Evolutionary conservation across 1,140 invertebrate species (phyloP), one percentile per base, ranked within the genome.

Genomic region (Camponotus floridanus): DNA sequence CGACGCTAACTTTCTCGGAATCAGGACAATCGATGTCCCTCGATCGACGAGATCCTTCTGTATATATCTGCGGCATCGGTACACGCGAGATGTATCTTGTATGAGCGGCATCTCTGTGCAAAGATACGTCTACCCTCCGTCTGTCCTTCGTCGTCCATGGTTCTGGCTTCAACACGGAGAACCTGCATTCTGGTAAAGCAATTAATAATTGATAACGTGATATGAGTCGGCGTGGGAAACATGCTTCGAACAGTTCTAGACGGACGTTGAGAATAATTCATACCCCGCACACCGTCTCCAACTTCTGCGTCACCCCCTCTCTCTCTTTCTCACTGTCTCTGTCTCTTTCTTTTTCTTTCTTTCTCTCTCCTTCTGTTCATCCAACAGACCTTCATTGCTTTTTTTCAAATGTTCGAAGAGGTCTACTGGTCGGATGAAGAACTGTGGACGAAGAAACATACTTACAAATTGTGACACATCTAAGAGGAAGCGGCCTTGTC

Each of bases 121-220:
- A 39, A 71, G 45, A 18, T 31, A n/a, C 62, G 61, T 39, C 26
- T 57, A 26, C 4, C 45, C 13, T 51, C 15, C 65, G 13, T 26
- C 26, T 51, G 31, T 74, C 55, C 26, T 57, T 68, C 31, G 42
- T 51, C 48, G 42, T 55, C 33, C 31, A 39, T 42, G 48, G 36
- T 87, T 55, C 33, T 71, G 74, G 51, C 33, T 18, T 51, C 21
- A 36, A 48, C 67, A 31, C n/a, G 6, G 55, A 39, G 78, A 86
- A 74, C 79, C 85, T 86, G 76, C 79, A 62, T 86, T 74, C 70
- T 74, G 57, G 55, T 78, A 87, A 74, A 87, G 76, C 84, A 90
- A 92, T 91, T 92, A 92, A 92, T 92, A 92, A 92, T 91, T 91
- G 85, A 91, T 91, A 88, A 90, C 70, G 89, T 85, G 89, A 87